phyloP scores from a whole-genome alignment of 2,113 vertebrate species.

The Petaurus breviceps region DNA sequence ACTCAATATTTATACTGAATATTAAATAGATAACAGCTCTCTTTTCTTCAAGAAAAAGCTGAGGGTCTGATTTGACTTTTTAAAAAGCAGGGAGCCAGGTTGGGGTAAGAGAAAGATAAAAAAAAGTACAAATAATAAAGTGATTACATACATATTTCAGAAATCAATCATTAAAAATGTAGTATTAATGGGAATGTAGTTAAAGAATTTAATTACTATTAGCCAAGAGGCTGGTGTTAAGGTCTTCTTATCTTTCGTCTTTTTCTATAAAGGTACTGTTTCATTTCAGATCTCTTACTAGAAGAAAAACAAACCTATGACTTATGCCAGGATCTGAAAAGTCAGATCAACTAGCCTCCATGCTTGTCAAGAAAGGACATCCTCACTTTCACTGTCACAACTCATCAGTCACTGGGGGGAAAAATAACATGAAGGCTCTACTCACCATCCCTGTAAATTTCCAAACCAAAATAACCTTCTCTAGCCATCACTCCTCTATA shows the following conservation, averaged over 20 bases:
- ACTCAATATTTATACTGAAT: not conserved
- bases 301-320: not conserved
- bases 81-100: no score
- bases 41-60: not conserved
- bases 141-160: not conserved
- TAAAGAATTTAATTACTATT: not conserved
- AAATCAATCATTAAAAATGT: not conserved
- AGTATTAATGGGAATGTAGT: not conserved
- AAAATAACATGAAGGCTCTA: slow-evolving; percentile 2
- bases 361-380: slow-evolving; percentile 30
- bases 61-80: not conserved
- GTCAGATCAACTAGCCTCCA: not conserved
- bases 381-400: not conserved
- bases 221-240: not conserved
- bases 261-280: not conserved
- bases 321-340: not conserved
- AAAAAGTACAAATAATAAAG: no score
- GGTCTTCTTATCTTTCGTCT: not conserved
- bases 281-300: not conserved
- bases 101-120: no score
- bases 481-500: not conserved
- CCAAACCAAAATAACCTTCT: not conserved
- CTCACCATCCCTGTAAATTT: not conserved
- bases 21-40: not conserved
- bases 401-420: not conserved